Evolutionary conservation across 2,888 invertebrate species (phyloP).

Genomic region (Apoderus coryli): DNA sequence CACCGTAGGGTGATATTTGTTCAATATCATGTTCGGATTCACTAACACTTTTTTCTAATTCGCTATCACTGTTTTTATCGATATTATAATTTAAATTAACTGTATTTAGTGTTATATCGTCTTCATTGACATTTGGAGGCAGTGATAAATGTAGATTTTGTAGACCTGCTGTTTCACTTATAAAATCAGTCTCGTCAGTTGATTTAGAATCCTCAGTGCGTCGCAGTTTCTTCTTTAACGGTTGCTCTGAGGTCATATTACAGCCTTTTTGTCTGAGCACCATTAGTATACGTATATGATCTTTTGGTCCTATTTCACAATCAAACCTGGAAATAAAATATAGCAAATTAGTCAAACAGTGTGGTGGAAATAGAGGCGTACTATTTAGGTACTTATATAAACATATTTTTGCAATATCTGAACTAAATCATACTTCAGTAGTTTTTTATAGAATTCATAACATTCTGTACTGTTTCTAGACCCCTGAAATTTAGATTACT

Average conservation of each 20-base stretch:
- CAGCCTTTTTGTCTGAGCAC: slow-evolving; percentile 45
- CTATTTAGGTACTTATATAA: too few relatives aligned
- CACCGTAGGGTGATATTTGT: slow-evolving; percentile 8
- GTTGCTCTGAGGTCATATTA: slow-evolving; percentile 65
- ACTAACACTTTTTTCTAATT: slow-evolving; percentile 18
- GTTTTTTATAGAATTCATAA: too few relatives aligned
- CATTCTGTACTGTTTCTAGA: too few relatives aligned
- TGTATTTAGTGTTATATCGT: slow-evolving; percentile 25
- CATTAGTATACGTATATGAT: too few relatives aligned
- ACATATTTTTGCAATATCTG: too few relatives aligned
- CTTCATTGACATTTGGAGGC: slow-evolving; percentile 27
- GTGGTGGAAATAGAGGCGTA: too few relatives aligned
- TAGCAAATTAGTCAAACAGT: too few relatives aligned
- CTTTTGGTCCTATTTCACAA: too few relatives aligned
- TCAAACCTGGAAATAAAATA: too few relatives aligned
- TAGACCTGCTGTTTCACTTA: slow-evolving; percentile 32
- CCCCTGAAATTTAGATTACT: too few relatives aligned
- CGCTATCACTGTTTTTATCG: slow-evolving; percentile 19
- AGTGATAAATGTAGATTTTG: slow-evolving; percentile 28
- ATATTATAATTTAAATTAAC: slow-evolving; percentile 23
- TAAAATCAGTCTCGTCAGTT: slow-evolving; percentile 39
- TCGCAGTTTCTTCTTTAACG: slow-evolving; percentile 70
- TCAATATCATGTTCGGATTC: slow-evolving; percentile 15
- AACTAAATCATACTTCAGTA: too few relatives aligned
- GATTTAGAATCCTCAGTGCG: slow-evolving; percentile 44